Evolutionary conservation across 2,888 invertebrate species (phyloP), one percentile per base, ranked within the genome.

Genomic region (Petrolisthes manimaculis): DNA sequence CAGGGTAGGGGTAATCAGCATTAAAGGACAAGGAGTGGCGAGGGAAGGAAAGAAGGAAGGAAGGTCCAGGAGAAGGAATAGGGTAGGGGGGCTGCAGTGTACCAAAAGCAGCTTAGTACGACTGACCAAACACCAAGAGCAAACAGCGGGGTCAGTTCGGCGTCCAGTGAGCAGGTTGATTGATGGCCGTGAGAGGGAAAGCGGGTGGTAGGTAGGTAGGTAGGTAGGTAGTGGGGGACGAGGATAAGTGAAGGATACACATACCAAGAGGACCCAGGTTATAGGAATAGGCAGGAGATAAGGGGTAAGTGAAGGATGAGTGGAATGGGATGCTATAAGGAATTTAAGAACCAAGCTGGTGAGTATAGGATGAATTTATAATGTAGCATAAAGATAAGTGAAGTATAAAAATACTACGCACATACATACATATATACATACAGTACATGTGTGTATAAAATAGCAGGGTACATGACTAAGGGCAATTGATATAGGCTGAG

Each of bases 41-140:
- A 3, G 61, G 67, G 14, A 53, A 54, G 77, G 18, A 79, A 54
- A 85, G 69, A 55, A n/a, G 85, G 37, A 18, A 78, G 81, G 24
- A 37, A 21, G n/a, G 86, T n/a, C 24, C n/a, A 54, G 51, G 51
- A 18, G 75, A 75, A 37, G 37, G 75, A 18, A 24, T 8, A 24
- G 56, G n/a, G 67, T 51, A 51, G 75, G 54, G 55, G 37, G 61
- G 67, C 24, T 55, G 69, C 82, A 24, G 54, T 55, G 79, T 78
- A 78, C 53, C 79, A 24, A 53, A 53, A 79, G 61, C 56, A 69
- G 84, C 84, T 85, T 85, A 85, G 78, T 69, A 79, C 56, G 84
- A 85, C 84, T 85, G 84, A 79, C 79, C 84, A 85, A 85, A 85
- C 84, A 85, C 5, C 51, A 67, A 37, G 84, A 77, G 84, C 79